Base-by-base conservation (phyloP, 2,797 vertebrate genomes). In the Acrossocheilus wenchowensis region DNA sequence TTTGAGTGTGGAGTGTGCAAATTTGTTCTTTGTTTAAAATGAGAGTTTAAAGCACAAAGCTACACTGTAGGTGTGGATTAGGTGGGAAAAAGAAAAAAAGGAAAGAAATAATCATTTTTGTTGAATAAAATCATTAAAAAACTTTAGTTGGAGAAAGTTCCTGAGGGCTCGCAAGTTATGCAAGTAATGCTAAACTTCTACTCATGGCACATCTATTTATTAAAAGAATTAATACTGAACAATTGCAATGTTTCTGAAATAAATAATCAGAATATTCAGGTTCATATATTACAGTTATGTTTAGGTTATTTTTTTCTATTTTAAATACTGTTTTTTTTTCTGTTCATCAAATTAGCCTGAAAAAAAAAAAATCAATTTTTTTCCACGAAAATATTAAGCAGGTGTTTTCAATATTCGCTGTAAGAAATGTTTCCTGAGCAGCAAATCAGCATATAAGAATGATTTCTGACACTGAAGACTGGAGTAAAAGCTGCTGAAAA, bases 51-150 rank as follows among this genome's bases (percentile, higher is more conserved):
- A 78, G 39, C 52, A 57, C 30, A 15, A 23, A 78, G 36, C 11
- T 23, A n/a, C 26, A 26, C 26, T 26, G 26, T 15, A 39, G 12
- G 14, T 78, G 52, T 60, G 36, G 6, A 78, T 60, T 60, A n/a
- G 52, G 66, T 77, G 74, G 57, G 19, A 45, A 83, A 66, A 89
- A 87, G 73, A 72, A 71, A 86, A 54, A 82, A 36, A 48, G 72
- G n/a, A 78, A 54, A 80, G 48, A 50, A 78, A 57, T 50, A 64
- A 71, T 78, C 78, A 87, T 21, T 75, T 19, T 21, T 75, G 4
- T 52, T 36, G 11, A 11, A 36, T 36, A 39, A 54, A 78, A 23
- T 41, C 12, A 36, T 36, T 23, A 3, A 9, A 57, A 39, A 39
- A 1, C 1, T 30, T 30, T 30, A 30, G 21, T 62, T 6, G 12